Conservation (phyloP, 2,113 vertebrate genomes). For the Saimiri boliviensis region DNA sequence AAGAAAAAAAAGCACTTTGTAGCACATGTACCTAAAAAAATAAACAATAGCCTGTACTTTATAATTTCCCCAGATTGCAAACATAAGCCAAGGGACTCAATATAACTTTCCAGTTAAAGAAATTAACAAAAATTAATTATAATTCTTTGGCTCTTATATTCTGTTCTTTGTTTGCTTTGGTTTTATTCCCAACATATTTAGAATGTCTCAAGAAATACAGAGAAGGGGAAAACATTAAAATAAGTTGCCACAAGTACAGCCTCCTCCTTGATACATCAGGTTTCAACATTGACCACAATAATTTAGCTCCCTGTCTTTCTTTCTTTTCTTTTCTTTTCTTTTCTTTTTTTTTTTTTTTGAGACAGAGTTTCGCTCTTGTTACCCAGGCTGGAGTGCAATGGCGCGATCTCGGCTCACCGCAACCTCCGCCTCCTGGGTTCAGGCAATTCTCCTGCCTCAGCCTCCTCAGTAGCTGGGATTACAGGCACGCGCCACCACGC, state of each 20-base stretch:
- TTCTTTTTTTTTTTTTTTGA: no score
- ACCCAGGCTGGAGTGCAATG: no score
- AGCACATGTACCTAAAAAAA: not conserved
- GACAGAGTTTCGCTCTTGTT: no score
- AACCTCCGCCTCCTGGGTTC: no score
- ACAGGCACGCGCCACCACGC: no score
- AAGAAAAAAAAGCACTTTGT: not conserved
- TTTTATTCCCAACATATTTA: slow-evolving; percentile 25
- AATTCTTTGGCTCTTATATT: not conserved
- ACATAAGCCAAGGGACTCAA: not conserved
- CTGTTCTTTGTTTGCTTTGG: not conserved
- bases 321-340: no score
- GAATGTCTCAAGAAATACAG: slow-evolving; percentile 15
- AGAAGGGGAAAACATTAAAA: slow-evolving; percentile 18
- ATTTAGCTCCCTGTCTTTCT: not conserved
- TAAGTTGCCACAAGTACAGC: not conserved
- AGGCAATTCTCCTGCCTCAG: no score
- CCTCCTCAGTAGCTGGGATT: no score
- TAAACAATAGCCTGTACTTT: slow-evolving; percentile 15
- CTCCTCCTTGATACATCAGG: not conserved
- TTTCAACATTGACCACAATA: not conserved
- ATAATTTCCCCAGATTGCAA: not conserved
- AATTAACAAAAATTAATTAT: not conserved
- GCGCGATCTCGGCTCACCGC: no score
- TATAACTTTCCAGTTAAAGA: not conserved